These are phyloP conservation scores for Druon quercuslanigerum DNA, from an alignment of 1,140 invertebrate genomes.

Conservation along the genomic window DNA sequence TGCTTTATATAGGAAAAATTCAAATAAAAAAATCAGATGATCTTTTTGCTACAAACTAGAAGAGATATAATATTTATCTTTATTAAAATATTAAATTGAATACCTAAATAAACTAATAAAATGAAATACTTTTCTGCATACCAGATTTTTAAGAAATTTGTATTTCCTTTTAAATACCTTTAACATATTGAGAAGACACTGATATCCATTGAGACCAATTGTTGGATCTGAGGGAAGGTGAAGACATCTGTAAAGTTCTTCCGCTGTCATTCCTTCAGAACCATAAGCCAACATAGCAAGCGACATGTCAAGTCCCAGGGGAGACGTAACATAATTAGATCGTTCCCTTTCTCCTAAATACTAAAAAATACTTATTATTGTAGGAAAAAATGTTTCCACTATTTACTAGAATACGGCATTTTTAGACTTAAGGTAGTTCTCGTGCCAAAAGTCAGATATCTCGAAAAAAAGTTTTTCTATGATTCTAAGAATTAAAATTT, in stretches of 20 bases:
- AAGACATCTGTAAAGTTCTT: slow-evolving; percentile 6
- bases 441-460: too few species aligned
- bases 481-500: too few species aligned
- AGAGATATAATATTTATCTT: too few species aligned
- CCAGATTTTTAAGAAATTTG: too few species aligned
- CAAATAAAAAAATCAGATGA: too few species aligned
- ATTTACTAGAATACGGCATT: too few species aligned
- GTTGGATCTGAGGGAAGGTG: slow-evolving; percentile 23
- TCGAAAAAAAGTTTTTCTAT: too few species aligned
- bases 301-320: slow-evolving; percentile 15
- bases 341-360: slow-evolving; percentile 19
- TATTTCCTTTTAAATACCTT: neutral
- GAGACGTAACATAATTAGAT: slow-evolving; percentile 16
- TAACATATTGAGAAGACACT: neutral
- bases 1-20: too few species aligned
- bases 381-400: too few species aligned
- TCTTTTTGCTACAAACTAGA: too few species aligned
- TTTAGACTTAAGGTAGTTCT: too few species aligned
- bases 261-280: neutral
- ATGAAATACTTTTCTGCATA: neutral
- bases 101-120: neutral
- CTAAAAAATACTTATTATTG: neutral
- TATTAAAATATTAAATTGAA: too few species aligned
- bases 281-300: slow-evolving; percentile 15
- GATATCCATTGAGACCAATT: slow-evolving; percentile 15